Conservation (phyloP, 2,888 invertebrate species). For the Meliscaeva auricollis region DNA sequence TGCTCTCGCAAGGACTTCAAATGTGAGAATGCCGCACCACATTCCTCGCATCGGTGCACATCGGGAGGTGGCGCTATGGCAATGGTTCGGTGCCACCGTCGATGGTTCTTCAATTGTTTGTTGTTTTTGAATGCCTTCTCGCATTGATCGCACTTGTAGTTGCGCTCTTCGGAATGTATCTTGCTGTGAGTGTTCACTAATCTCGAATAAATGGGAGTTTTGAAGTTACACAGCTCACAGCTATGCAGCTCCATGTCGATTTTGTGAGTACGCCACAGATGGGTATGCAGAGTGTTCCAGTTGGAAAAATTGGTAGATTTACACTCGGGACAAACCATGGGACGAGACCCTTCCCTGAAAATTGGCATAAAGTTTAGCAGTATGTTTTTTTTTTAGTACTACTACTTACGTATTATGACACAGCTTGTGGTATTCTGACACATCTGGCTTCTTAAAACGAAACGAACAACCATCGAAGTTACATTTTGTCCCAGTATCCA, state of each 20-base stretch:
- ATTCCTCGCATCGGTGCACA: slow-evolving; percentile 84
- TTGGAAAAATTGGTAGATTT: slow-evolving; percentile 83
- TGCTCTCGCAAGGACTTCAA: slow-evolving; percentile 85
- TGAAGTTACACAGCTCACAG: slow-evolving; percentile 90
- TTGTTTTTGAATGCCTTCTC: slow-evolving; percentile 91
- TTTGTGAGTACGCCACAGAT: slow-evolving; percentile 91
- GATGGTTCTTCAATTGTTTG: slow-evolving; percentile 92
- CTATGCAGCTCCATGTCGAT: slow-evolving; percentile 92
- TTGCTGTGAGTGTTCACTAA: slow-evolving; percentile 90
- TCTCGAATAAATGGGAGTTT: slow-evolving; percentile 89
- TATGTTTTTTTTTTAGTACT: too few relatives aligned
- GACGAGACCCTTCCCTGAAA: slow-evolving; percentile 74
- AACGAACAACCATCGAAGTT: slow-evolving; percentile 82
- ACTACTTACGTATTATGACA: slow-evolving; percentile 80
- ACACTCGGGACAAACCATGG: slow-evolving; percentile 88
- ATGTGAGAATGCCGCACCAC: slow-evolving; percentile 81
- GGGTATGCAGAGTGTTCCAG: slow-evolving; percentile 90
- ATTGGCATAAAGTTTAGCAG: slow-evolving; percentile 13
- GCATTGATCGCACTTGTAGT: slow-evolving; percentile 87
- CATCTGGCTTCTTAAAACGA: slow-evolving; percentile 81
- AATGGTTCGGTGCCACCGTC: slow-evolving; percentile 86
- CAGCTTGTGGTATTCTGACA: slow-evolving; percentile 81
- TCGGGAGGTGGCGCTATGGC: slow-evolving; percentile 53
- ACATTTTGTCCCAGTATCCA: slow-evolving; percentile 80
- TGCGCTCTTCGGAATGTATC: slow-evolving; percentile 88